A percentile compares a stretch with the other conserved stretches of the same genome.
These are phyloP conservation scores for Apis dorsata DNA, from an alignment of 1,140 invertebrate genomes.

Conservation along the genomic window DNA sequence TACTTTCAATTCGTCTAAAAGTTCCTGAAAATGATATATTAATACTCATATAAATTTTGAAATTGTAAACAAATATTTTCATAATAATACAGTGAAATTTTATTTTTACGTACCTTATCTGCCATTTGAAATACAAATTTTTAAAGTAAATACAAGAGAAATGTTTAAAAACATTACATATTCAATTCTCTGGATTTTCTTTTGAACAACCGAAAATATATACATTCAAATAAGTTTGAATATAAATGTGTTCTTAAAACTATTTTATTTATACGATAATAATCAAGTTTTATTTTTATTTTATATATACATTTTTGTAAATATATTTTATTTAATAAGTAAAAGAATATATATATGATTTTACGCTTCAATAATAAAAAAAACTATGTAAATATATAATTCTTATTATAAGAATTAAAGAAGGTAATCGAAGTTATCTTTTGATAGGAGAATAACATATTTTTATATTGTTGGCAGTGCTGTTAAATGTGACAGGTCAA, in stretches of 20 bases:
- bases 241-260: conserved; percentile 25
- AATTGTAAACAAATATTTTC: not conserved
- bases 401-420: not conserved
- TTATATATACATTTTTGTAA: not conserved
- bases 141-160: not conserved
- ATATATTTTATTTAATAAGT: not conserved
- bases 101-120: conserved; percentile 1
- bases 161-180: not conserved
- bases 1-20: conserved; percentile 53
- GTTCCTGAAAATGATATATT: not conserved
- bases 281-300: not conserved
- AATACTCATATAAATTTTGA: not conserved
- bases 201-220: not conserved
- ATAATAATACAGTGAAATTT: not conserved
- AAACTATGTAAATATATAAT: not conserved
- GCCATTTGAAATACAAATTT: conserved; percentile 16
- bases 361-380: not conserved
- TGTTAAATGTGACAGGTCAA: conserved; percentile 48
- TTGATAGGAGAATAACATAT: not conserved
- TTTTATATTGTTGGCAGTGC: conserved; percentile 21
- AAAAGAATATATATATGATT: not conserved
- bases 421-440: not conserved
- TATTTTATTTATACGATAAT: not conserved
- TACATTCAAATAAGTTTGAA: conserved; percentile 30
- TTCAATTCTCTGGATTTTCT: no score